Percentiles rank a stretch among this genome's conserved stretches.
These are phyloP conservation scores for Nomada lathburiana DNA, from an alignment of 2,888 invertebrate species.

Conservation along the genomic window DNA sequence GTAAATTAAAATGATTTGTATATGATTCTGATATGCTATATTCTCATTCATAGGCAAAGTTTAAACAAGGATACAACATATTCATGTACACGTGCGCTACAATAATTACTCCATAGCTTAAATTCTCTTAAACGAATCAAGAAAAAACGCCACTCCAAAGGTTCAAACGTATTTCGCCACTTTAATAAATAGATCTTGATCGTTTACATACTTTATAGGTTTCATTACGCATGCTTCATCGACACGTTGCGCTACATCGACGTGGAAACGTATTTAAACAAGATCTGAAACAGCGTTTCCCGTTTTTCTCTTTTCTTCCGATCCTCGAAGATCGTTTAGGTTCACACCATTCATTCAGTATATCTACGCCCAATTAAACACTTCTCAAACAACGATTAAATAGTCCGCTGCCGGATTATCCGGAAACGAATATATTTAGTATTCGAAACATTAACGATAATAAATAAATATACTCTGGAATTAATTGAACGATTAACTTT, in stretches of 20 bases:
- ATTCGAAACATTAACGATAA: not conserved
- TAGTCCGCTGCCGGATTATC: not conserved
- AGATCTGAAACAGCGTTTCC: constrained; percentile 28
- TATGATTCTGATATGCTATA: constrained; percentile 68
- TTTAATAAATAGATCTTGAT: constrained; percentile 70
- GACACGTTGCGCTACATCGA: constrained; percentile 27
- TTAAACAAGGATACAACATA: constrained; percentile 78
- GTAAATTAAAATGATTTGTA: not conserved
- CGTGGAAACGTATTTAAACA: constrained; percentile 7
- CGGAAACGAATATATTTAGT: not conserved
- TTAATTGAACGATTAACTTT: not conserved
- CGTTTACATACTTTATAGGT: constrained; percentile 58
- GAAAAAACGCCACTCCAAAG: constrained; percentile 55
- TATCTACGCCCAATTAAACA: not conserved
- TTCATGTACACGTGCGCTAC: constrained; percentile 75
- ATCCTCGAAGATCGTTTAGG: not conserved
- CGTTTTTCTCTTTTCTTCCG: not conserved
- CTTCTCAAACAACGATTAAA: not conserved
- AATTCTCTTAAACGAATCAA: constrained; percentile 56
- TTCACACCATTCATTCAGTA: not conserved
- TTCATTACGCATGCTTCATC: constrained; percentile 31
- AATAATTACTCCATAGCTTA: constrained; percentile 70
- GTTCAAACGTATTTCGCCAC: constrained; percentile 50
- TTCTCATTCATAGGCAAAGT: constrained; percentile 74
- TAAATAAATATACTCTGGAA: not conserved